phyloP scores from a whole-genome alignment of 2,888 invertebrate genomes.

The Cosmopolites sordidus region DNA sequence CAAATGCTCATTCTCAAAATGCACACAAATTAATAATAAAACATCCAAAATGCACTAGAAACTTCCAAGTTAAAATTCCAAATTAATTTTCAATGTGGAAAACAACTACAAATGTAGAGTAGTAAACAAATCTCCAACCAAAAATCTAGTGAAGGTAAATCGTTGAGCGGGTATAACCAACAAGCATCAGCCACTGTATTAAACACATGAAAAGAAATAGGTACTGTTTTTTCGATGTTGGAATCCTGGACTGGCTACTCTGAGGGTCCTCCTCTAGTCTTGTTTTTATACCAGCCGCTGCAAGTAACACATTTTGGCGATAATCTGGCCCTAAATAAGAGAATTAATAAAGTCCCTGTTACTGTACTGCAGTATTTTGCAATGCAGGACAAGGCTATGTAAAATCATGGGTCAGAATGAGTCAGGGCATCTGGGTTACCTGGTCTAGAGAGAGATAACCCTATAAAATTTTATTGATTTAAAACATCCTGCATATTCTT shows the following conservation, averaged over 20 bases:
- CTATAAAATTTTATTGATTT: constrained; percentile 29
- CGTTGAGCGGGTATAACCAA: constrained; percentile 52
- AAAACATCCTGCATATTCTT: constrained; percentile 47
- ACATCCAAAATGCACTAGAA: too few species aligned
- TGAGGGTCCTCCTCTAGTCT: constrained; percentile 40
- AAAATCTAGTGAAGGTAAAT: constrained; percentile 52
- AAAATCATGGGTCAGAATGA: constrained; percentile 42
- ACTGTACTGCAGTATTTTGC: constrained; percentile 44
- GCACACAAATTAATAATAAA: too few species aligned
- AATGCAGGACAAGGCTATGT: constrained; percentile 50
- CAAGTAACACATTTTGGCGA: constrained; percentile 49
- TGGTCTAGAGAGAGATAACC: constrained; percentile 45
- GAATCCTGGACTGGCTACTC: constrained; percentile 35
- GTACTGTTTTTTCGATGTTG: constrained; percentile 48
- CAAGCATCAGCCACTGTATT: constrained; percentile 52
- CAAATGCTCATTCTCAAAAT: too few species aligned
- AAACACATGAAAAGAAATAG: constrained; percentile 52
- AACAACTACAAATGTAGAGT: constrained; percentile 39
- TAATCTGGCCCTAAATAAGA: constrained; percentile 43
- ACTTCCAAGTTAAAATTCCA: neutral
- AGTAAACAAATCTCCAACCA: constrained; percentile 47
- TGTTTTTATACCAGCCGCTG: constrained; percentile 46
- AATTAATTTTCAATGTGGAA: neutral
- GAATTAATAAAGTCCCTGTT: constrained; percentile 39
- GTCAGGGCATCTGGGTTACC: constrained; percentile 43